Conservation (phyloP, 2,113 vertebrate species). For the Tragelaphus scriptus region DNA sequence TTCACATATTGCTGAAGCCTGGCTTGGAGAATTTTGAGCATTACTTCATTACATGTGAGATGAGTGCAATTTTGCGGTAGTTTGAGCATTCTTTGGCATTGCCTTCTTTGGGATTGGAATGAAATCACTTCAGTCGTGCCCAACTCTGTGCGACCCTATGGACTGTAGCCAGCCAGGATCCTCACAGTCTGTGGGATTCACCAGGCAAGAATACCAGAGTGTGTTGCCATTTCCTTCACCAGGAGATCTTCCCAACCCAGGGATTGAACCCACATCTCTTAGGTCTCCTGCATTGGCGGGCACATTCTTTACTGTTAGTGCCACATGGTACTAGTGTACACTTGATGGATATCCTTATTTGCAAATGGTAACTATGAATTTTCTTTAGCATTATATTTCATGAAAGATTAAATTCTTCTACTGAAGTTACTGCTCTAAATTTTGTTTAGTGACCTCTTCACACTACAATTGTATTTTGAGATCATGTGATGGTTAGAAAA, state of each 20-base stretch:
- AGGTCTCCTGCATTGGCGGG: not conserved
- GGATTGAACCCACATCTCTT: not conserved
- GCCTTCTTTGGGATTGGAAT: too few relatives aligned
- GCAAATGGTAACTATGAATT: not conserved
- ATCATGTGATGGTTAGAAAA: not conserved
- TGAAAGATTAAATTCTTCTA: not conserved
- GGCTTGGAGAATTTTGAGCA: too few relatives aligned
- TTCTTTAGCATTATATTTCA: not conserved
- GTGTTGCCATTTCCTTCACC: not conserved
- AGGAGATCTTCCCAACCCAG: not conserved
- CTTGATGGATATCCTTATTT: not conserved
- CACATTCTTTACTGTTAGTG: not conserved
- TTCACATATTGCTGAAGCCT: too few relatives aligned
- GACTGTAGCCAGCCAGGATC: not conserved
- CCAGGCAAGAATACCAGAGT: not conserved
- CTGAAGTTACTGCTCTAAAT: not conserved
- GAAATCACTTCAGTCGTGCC: fast-evolving
- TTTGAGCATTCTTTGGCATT: too few relatives aligned
- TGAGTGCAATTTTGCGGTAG: too few relatives aligned
- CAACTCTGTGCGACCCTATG: not conserved
- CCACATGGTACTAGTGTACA: not conserved
- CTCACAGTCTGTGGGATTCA: not conserved
- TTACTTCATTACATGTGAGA: too few relatives aligned
- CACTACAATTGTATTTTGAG: not conserved
- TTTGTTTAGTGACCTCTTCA: not conserved